These are phyloP conservation scores for Catharus minimus DNA, from an alignment of 2,113 vertebrate species.

Conservation along the genomic window DNA sequence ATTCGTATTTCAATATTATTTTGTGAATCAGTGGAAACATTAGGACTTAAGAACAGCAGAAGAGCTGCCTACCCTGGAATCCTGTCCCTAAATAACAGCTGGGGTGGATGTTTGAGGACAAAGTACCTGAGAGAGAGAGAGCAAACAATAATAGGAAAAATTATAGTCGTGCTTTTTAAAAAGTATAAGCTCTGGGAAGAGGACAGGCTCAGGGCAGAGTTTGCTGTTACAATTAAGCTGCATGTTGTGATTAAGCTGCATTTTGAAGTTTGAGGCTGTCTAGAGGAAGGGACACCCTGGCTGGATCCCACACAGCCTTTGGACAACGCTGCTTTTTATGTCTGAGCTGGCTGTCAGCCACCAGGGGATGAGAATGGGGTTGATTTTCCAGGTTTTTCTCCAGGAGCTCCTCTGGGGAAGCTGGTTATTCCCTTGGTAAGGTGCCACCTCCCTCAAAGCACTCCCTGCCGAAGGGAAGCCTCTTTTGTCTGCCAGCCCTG, in stretches of 20 bases:
- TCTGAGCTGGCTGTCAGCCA: background rate
- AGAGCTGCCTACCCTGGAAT: background rate
- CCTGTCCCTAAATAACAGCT: background rate
- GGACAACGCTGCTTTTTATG: background rate
- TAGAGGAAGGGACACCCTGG: background rate
- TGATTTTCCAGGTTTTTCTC: background rate
- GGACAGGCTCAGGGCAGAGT: background rate
- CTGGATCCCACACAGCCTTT: background rate
- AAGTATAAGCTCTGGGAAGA: background rate
- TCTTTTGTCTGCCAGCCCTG: conserved; percentile 60
- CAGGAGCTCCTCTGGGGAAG: background rate
- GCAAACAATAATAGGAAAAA: background rate
- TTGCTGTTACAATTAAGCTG: background rate
- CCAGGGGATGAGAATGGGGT: background rate
- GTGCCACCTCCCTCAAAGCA: background rate
- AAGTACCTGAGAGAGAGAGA: background rate
- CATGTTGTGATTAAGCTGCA: background rate
- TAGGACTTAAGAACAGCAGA: background rate
- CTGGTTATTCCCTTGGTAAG: background rate
- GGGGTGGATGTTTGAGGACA: background rate
- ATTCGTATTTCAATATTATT: background rate
- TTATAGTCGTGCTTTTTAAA: background rate
- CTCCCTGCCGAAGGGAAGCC: background rate
- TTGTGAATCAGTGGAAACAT: background rate
- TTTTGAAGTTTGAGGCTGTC: background rate